phyloP scores from a whole-genome alignment of 2,797 vertebrate genomes.

The Lutjanus argentimaculatus region DNA sequence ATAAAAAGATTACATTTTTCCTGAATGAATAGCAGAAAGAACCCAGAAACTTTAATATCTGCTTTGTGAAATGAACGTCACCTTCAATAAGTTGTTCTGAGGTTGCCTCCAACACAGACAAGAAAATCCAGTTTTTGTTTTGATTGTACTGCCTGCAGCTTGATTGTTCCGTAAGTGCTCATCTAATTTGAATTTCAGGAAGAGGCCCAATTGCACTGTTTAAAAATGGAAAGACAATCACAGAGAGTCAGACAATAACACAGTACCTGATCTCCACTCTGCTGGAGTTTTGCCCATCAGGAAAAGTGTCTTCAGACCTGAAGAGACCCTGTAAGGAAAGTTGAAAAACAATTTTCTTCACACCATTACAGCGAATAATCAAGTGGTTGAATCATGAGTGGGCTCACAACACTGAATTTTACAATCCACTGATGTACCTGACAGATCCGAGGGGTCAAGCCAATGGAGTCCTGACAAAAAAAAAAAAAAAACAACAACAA shows the following conservation, averaged over 20 bases:
- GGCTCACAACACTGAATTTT: not conserved
- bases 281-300: conserved; percentile 89
- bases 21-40: not conserved
- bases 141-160: conserved; percentile 21
- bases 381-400: not conserved
- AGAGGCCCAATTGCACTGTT: not conserved
- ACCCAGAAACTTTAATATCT: not conserved
- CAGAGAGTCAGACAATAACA: not conserved
- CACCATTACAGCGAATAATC: not conserved
- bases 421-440: conserved; percentile 86
- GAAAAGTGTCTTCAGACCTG: conserved; percentile 85
- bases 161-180: not conserved
- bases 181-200: conserved; percentile 24
- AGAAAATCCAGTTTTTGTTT: conserved; percentile 22
- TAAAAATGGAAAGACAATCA: not conserved
- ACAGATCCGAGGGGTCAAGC: conserved; percentile 97
- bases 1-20: not conserved
- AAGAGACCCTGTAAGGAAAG: conserved; percentile 90
- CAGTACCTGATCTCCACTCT: conserved; percentile 95
- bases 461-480: conserved; percentile 89
- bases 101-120: not conserved
- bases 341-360: not conserved
- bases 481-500: conserved; percentile 35
- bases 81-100: not conserved
- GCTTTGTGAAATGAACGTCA: not conserved